Percentiles rank a stretch among this genome's conserved stretches.
Evolutionary conservation across 2,797 vertebrate species (phyloP).

Genomic region (Nannoperca obscura): DNA sequence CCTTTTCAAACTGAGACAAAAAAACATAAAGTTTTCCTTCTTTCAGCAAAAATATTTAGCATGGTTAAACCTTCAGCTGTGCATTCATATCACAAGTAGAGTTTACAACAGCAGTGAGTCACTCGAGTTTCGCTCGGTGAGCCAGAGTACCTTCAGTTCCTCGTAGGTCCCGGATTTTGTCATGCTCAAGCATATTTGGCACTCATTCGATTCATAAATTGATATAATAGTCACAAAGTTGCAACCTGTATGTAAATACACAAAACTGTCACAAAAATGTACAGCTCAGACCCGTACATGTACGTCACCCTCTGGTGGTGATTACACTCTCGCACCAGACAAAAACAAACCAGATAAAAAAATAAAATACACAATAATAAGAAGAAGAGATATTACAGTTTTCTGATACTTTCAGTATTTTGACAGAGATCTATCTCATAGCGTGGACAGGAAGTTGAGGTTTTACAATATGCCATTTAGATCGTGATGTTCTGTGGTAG

Average conservation of each 20-base stretch:
- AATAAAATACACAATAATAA: constrained; percentile 36
- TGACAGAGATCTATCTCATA: constrained; percentile 61
- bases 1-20: constrained; percentile 63
- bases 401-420: constrained; percentile 69
- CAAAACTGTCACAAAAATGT: constrained; percentile 70
- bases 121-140: constrained; percentile 56
- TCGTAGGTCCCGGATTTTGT: constrained; percentile 50
- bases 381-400: constrained; percentile 70
- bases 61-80: constrained; percentile 72
- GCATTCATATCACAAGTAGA: constrained; percentile 70
- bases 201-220: constrained; percentile 79
- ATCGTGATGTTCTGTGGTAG: constrained; percentile 24
- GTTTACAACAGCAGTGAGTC: constrained; percentile 67
- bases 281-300: constrained; percentile 66
- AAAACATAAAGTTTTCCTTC: constrained; percentile 49
- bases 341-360: constrained; percentile 44
- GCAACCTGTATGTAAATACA: constrained; percentile 69
- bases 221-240: constrained; percentile 80
- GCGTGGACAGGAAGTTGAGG: constrained; percentile 53
- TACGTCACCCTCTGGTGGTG: constrained; percentile 61
- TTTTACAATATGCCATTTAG: constrained; percentile 54
- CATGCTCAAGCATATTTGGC: constrained; percentile 82
- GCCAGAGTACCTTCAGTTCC: constrained; percentile 62
- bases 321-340: constrained; percentile 52
- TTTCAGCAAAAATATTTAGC: constrained; percentile 79